Evolutionary conservation across 1,140 invertebrate genomes (phyloP).

Genomic region (Penaeus indicus): DNA sequence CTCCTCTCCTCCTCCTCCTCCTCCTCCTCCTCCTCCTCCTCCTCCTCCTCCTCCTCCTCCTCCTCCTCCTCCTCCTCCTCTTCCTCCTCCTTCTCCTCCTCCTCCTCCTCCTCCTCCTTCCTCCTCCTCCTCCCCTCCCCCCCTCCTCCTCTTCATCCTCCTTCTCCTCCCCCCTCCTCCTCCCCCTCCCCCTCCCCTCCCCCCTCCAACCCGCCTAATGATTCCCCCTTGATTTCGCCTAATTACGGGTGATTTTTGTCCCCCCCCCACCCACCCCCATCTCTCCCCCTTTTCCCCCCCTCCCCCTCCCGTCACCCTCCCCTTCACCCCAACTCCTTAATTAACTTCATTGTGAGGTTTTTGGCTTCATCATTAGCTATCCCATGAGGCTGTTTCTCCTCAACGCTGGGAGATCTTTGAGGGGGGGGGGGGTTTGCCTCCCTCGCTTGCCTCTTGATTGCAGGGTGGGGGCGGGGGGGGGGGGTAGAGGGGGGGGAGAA

Average conservation of each 20-base stretch:
- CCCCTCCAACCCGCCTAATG: neutral
- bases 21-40: neutral
- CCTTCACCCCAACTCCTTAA: neutral
- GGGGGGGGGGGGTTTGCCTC: neutral
- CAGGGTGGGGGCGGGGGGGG: neutral
- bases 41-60: neutral
- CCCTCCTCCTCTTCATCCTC: neutral
- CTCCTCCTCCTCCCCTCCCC: too few species aligned
- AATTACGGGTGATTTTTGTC: neutral
- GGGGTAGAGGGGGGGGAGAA: constrained; percentile 4
- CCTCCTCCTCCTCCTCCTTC: too few species aligned
- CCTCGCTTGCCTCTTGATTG: neutral
- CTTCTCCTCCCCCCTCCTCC: too few species aligned
- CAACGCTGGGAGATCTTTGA: neutral
- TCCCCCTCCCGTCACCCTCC: neutral
- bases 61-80: too few species aligned
- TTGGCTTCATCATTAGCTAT: neutral
- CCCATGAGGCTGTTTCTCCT: neutral
- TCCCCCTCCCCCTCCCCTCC: neutral
- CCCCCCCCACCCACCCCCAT: neutral
- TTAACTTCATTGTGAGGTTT: neutral
- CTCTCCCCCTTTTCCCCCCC: neutral
- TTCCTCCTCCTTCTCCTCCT: neutral
- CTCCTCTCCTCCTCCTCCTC: neutral
- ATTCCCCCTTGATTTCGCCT: neutral